Evolutionary conservation across 2,888 invertebrate species (phyloP).

Genomic region (Ophion costatus): DNA sequence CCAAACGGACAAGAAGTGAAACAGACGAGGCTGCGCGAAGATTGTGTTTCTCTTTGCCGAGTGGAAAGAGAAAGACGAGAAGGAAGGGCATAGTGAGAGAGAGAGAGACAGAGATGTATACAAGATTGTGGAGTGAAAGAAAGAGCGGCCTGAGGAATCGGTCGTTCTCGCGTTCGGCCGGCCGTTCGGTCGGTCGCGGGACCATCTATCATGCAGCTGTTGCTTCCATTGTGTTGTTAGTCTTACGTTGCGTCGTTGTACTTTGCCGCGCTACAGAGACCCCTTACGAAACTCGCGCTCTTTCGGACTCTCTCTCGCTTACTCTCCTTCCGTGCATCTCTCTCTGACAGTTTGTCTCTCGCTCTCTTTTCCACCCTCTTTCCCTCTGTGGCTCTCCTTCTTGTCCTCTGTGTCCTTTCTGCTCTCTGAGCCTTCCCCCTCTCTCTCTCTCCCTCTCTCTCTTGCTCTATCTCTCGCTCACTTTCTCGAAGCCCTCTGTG

Average conservation of each 20-base stretch:
- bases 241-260: conserved; percentile 80
- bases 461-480: conserved; percentile 6
- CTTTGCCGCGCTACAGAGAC: conserved; percentile 68
- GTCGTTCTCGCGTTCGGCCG: conserved; percentile 74
- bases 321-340: background rate
- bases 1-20: conserved; percentile 50
- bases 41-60: conserved; percentile 36
- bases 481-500: conserved; percentile 2
- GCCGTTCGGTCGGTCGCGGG: conserved; percentile 70
- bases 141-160: conserved; percentile 72
- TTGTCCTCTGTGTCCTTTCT: background rate
- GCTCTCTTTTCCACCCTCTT: background rate
- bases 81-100: conserved; percentile 2
- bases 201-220: conserved; percentile 82
- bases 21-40: conserved; percentile 65
- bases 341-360: background rate
- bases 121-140: conserved; percentile 64
- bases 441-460: background rate
- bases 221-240: conserved; percentile 83
- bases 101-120: conserved; percentile 42
- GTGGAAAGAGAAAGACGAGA: conserved; percentile 17
- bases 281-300: conserved; percentile 62
- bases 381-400: background rate
- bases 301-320: conserved; percentile 19
- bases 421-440: conserved; percentile 31